Conservation (phyloP, 2,113 vertebrate species). For the Microcebus ravelobensis region DNA sequence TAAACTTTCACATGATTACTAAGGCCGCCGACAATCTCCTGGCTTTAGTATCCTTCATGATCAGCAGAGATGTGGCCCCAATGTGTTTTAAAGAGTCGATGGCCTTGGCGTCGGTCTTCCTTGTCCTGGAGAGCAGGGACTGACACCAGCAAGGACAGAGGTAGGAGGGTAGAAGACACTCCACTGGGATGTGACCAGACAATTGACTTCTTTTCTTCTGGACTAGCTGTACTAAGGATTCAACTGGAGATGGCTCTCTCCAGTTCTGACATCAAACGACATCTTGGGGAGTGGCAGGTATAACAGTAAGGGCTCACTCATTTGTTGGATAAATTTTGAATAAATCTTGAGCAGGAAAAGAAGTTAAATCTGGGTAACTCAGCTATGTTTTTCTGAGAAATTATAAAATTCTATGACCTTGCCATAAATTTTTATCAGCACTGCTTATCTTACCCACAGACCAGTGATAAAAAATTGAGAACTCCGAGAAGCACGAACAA, state of each 20-base stretch:
- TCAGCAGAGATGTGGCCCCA: background rate
- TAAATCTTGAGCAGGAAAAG: slow-evolving; percentile 41
- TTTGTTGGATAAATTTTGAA: background rate
- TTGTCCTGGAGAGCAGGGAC: background rate
- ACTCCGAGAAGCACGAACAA: background rate
- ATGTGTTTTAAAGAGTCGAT: background rate
- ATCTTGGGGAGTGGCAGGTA: background rate
- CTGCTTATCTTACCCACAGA: slow-evolving; percentile 34
- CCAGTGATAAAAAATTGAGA: background rate
- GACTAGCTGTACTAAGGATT: background rate
- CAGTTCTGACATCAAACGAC: background rate
- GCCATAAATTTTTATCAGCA: slow-evolving; percentile 45
- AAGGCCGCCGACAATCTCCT: background rate
- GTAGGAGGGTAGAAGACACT: background rate
- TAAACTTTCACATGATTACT: background rate
- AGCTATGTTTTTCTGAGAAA: slow-evolving; percentile 19
- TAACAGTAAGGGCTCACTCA: background rate
- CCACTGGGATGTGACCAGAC: background rate
- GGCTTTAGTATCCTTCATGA: background rate
- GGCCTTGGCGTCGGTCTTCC: background rate
- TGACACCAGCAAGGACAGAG: background rate
- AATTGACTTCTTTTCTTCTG: background rate
- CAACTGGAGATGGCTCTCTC: background rate
- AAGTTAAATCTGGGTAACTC: slow-evolving; percentile 15
- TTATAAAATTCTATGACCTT: slow-evolving; percentile 39